Conservation (phyloP, 2,888 invertebrate species). For the Dicycla oo region DNA sequence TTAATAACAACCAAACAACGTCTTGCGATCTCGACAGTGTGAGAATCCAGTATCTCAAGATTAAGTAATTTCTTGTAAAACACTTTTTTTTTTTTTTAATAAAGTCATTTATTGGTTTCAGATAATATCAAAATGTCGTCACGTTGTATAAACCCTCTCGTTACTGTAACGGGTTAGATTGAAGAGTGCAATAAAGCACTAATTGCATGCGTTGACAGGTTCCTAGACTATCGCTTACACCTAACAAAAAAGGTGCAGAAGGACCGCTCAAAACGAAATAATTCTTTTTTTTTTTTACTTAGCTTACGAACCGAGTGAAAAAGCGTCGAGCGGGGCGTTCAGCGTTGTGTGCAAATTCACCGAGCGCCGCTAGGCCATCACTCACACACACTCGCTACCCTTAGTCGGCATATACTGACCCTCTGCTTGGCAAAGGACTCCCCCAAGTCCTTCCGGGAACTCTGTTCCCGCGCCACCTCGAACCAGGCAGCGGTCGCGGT, state of each 20-base stretch:
- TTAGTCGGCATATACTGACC: too few species aligned
- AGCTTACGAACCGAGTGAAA: too few species aligned
- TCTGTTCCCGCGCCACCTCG: neutral
- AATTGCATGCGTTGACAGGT: conserved; percentile 52
- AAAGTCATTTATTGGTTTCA: conserved; percentile 20
- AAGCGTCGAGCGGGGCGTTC: too few species aligned
- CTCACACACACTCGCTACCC: too few species aligned
- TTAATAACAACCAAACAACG: neutral
- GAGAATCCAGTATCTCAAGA: conserved; percentile 20
- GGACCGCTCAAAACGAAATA: neutral
- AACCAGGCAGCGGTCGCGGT: neutral
- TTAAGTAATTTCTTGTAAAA: conserved; percentile 2
- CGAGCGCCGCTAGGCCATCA: too few species aligned
- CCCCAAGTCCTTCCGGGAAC: neutral
- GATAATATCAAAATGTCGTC: conserved; percentile 32
- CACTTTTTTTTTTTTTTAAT: conserved; percentile 21
- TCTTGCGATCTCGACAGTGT: neutral
- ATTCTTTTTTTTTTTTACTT: too few species aligned
- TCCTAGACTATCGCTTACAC: conserved; percentile 2
- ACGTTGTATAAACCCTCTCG: conserved; percentile 27
- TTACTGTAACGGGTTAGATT: conserved; percentile 46
- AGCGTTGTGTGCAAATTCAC: too few species aligned
- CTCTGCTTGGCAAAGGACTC: neutral
- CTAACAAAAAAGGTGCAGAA: conserved; percentile 14
- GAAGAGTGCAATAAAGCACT: conserved; percentile 59